Evolutionary conservation across 2,888 invertebrate genomes (phyloP).

Genomic region (Clostera curtula): DNA sequence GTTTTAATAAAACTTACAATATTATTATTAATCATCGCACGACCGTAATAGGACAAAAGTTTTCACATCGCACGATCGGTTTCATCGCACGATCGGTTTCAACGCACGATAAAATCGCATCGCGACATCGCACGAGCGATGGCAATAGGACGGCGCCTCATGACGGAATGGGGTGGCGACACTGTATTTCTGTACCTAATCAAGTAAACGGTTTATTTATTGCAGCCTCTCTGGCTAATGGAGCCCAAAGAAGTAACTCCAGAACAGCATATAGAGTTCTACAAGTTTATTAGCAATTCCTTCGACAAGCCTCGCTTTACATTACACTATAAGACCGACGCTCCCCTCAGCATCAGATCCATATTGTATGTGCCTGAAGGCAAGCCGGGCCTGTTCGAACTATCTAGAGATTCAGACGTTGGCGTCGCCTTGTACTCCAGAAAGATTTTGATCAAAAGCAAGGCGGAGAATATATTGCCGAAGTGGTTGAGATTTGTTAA

Average conservation of each 20-base stretch:
- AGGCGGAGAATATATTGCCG: slow-evolving; percentile 92
- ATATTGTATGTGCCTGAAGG: slow-evolving; percentile 95
- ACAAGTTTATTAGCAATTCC: slow-evolving; percentile 89
- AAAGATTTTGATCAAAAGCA: slow-evolving; percentile 93
- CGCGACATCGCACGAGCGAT: too few relatives aligned
- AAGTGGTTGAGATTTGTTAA: slow-evolving; percentile 97
- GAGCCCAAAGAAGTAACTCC: slow-evolving; percentile 90
- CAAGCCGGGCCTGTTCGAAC: slow-evolving; percentile 92
- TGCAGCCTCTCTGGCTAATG: slow-evolving; percentile 92
- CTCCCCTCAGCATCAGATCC: slow-evolving; percentile 92
- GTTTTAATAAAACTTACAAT: too few relatives aligned
- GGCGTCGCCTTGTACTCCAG: slow-evolving; percentile 94
- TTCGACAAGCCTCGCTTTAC: slow-evolving; percentile 92
- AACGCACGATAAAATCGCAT: too few relatives aligned
- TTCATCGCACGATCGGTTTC: too few relatives aligned
- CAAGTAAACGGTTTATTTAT: slow-evolving; percentile 9
- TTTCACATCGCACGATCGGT: too few relatives aligned
- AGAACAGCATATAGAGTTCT: slow-evolving; percentile 95
- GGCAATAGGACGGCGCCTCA: too few relatives aligned
- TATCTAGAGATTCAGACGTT: slow-evolving; percentile 88
- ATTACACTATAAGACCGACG: slow-evolving; percentile 95
- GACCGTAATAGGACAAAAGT: too few relatives aligned
- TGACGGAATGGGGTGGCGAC: too few relatives aligned
- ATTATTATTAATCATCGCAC: too few relatives aligned
- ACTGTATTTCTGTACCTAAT: too few relatives aligned